These are phyloP conservation scores for Clarias gariepinus DNA, from an alignment of 2,113 vertebrate genomes.

Conservation along the genomic window DNA sequence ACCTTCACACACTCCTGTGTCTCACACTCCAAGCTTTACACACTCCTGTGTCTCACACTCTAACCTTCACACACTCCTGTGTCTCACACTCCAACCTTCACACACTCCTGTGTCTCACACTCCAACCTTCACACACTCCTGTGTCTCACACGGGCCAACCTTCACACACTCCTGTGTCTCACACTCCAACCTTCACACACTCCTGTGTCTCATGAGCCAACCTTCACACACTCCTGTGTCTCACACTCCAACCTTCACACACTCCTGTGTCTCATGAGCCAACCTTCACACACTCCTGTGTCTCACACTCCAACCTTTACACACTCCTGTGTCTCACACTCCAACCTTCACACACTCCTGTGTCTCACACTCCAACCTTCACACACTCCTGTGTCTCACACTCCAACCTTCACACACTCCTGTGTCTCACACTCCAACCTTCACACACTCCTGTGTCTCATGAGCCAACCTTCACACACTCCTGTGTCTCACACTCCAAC, in stretches of 20 bases:
- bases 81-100: conserved; percentile 36
- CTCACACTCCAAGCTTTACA: conserved; percentile 12
- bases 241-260: conserved; percentile 24
- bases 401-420: too few relatives aligned
- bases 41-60: too few relatives aligned
- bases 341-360: too few relatives aligned
- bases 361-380: too few relatives aligned
- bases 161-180: conserved; percentile 57
- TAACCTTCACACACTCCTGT: conserved; percentile 5
- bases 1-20: conserved; percentile 25
- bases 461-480: too few relatives aligned
- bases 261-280: too few relatives aligned
- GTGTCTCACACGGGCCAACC: conserved; percentile 31
- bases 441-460: too few relatives aligned
- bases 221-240: conserved; percentile 27
- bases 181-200: conserved; percentile 1
- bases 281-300: conserved; percentile 3
- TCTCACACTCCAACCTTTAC: conserved; percentile 36
- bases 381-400: too few relatives aligned
- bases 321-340: not conserved
- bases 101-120: not conserved
- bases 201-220: conserved; percentile 5
- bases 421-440: too few relatives aligned
- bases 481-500: too few relatives aligned
- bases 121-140: too few relatives aligned